These are phyloP conservation scores for Caradrina clavipalpis DNA, from an alignment of 2,888 invertebrate species.

Conservation along the genomic window DNA sequence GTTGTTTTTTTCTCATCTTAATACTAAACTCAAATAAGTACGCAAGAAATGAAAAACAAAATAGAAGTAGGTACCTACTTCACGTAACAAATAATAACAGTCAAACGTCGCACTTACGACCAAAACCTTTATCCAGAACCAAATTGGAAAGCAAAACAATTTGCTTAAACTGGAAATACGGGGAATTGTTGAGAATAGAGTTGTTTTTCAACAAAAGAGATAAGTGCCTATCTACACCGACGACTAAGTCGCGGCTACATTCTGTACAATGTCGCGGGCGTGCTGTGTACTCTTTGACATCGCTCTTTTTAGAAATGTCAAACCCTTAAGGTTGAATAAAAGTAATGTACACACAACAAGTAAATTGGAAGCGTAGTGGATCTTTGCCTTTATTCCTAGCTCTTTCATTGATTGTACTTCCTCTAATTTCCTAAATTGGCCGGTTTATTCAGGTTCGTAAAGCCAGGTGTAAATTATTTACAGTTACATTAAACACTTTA, in stretches of 20 bases:
- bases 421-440: background rate
- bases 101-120: background rate
- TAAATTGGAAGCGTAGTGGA: no score
- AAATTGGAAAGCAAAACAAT: slow-evolving; percentile 23
- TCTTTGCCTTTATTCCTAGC: background rate
- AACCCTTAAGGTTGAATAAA: background rate
- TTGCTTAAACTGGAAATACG: slow-evolving; percentile 4
- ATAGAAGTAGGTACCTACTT: slow-evolving; percentile 1
- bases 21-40: slow-evolving; percentile 3
- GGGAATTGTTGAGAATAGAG: background rate
- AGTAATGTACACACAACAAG: background rate
- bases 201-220: background rate
- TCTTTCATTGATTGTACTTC: background rate
- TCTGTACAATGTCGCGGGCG: background rate
- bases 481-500: slow-evolving; percentile 22
- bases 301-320: background rate
- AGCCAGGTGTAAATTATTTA: slow-evolving; percentile 17
- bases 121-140: background rate
- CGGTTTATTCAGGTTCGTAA: background rate
- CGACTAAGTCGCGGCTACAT: background rate
- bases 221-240: background rate
- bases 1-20: slow-evolving; percentile 6
- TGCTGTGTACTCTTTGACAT: background rate
- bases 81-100: slow-evolving; percentile 3
- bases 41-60: slow-evolving; percentile 13